Conservation (phyloP, 2,888 invertebrate genomes). For the Stegana nigrithorax region DNA sequence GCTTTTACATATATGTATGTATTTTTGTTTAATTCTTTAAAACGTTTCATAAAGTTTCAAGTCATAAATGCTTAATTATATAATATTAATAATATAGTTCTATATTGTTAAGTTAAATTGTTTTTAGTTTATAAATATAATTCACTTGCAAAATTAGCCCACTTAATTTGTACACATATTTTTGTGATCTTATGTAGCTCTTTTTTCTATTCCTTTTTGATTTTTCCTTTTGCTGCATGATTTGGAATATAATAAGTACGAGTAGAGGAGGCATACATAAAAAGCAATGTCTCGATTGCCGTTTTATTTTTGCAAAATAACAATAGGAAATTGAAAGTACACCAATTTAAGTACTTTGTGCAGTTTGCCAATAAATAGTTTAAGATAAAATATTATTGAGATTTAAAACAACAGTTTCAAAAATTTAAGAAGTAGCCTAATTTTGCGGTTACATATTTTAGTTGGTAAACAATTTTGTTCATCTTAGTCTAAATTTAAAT, state of each 20-base stretch:
- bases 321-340: too few species aligned
- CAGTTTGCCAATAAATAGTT: too few species aligned
- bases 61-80: constrained; percentile 19
- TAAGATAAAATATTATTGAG: too few species aligned
- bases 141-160: too few species aligned
- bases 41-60: constrained; percentile 19
- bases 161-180: constrained; percentile 24
- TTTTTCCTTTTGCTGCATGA: background rate
- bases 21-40: constrained; percentile 26
- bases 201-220: background rate
- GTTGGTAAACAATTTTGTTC: too few species aligned
- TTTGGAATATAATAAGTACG: background rate
- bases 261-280: background rate
- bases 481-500: too few species aligned
- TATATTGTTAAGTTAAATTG: constrained; percentile 2
- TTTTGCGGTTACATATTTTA: too few species aligned
- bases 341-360: too few species aligned
- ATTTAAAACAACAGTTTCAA: too few species aligned
- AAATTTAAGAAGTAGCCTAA: too few species aligned
- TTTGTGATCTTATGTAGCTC: background rate
- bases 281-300: too few species aligned
- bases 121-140: constrained; percentile 6
- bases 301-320: too few species aligned
- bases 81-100: background rate
- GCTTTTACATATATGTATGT: constrained; percentile 13